Base-by-base conservation (phyloP, 2,888 invertebrate genomes). In the Drosophila paramelanica region DNA sequence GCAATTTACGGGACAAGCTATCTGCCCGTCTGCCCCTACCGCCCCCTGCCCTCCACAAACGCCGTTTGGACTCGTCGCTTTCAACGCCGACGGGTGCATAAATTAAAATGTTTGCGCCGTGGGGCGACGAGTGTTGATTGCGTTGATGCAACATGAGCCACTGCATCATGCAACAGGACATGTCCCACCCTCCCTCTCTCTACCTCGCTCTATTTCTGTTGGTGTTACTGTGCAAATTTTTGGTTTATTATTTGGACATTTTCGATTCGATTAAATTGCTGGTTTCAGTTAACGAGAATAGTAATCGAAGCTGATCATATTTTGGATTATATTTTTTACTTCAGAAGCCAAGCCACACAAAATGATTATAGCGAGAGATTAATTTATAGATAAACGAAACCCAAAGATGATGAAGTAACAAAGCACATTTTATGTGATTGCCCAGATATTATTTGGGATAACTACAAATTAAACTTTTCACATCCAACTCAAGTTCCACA, bases 51-150 rank as follows among this genome's bases (percentile, higher is more conserved):
- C n/a, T n/a, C n/a, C n/a, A n/a, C n/a, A n/a, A n/a, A n/a, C 8
- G 8, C 33, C 27, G 38, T 50, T 33, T 50, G 53, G 43, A 41
- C 36, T 60, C 23, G 46, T 49, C 50, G 47, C 77, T 58, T 50
- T 57, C 60, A 66, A 14, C 57, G 71, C 74, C 66, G 23, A 14
- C 62, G 50, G 65, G 55, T 61, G 84, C 77, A 83, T 86, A 83
- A 86, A 86, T 86, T 83, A 83, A 83, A 86, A 77, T 64, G 71
- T 69, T 72, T 73, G 57, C 60, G 49, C 51, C 69, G 65, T 61
- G 69, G 60, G 73, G 50, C 53, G 61, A 43, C 46, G 57, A 57
- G 67, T 71, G 69, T 68, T 73, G 81, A 83, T 74, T 83, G 77
- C 72, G 31, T 52, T 64, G 41, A 25, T 64, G 65, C 56, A 36